Evolutionary conservation across 2,113 vertebrate species (phyloP).

Genomic region (Sorex araneus): DNA sequence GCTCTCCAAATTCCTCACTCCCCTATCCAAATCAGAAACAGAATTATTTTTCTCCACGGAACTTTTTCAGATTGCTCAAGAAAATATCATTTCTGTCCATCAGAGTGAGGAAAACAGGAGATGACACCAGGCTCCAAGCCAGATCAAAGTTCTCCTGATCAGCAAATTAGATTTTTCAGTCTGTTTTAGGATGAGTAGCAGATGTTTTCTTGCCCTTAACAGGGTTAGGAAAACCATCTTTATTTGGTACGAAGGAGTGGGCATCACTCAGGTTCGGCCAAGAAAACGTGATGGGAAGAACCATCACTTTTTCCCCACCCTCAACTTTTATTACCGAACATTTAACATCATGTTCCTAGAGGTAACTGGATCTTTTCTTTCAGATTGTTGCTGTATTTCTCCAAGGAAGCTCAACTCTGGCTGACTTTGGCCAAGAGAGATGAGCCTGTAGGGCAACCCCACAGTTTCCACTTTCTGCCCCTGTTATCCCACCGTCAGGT

Average conservation of each 20-base stretch:
- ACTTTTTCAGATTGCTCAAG: constrained; percentile 63
- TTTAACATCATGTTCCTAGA: constrained; percentile 71
- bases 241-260: background rate
- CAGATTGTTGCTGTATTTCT: constrained; percentile 62
- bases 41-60: constrained; percentile 58
- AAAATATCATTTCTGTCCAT: constrained; percentile 68
- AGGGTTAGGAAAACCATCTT: constrained; percentile 17
- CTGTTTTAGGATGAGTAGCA: background rate
- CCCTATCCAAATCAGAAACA: constrained; percentile 78
- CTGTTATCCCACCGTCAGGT: background rate
- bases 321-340: constrained; percentile 56
- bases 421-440: constrained; percentile 46
- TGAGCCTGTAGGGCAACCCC: constrained; percentile 53
- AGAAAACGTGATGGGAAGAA: constrained; percentile 56
- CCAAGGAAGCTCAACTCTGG: constrained; percentile 37
- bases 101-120: constrained; percentile 71
- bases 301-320: background rate
- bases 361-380: constrained; percentile 40
- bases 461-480: background rate
- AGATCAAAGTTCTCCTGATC: constrained; percentile 67
- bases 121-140: background rate
- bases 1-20: constrained; percentile 34
- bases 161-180: constrained; percentile 62
- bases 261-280: background rate
- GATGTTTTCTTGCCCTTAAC: constrained; percentile 28